Percentiles rank a stretch among this genome's conserved stretches.
phyloP scores from a whole-genome alignment of 1,140 invertebrate genomes.

The Aphaenogaster floridana region DNA sequence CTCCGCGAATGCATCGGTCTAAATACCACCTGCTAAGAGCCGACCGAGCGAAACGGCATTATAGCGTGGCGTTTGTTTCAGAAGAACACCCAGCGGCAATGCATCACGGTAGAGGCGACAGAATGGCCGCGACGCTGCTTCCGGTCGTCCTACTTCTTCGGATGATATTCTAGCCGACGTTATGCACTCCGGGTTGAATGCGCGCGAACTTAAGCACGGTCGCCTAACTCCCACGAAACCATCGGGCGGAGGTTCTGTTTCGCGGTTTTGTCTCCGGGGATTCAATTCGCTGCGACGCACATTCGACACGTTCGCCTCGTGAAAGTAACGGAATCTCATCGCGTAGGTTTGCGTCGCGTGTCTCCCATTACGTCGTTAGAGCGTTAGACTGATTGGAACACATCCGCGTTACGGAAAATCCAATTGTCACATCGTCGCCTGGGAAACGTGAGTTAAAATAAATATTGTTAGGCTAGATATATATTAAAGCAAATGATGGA shows the following conservation, averaged over 20 bases:
- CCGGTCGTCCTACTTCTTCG: slow-evolving; percentile 77
- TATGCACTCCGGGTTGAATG: slow-evolving; percentile 55
- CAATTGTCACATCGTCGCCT: slow-evolving; percentile 24
- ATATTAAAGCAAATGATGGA: slow-evolving; percentile 19
- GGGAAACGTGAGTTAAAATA: slow-evolving; percentile 15
- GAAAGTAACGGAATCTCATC: slow-evolving; percentile 45
- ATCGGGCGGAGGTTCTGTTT: slow-evolving; percentile 44
- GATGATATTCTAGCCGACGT: slow-evolving; percentile 75
- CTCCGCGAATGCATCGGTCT: neutral
- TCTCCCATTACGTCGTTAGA: slow-evolving; percentile 46
- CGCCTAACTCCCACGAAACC: slow-evolving; percentile 40
- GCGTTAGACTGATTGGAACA: slow-evolving; percentile 23
- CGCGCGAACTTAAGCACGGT: slow-evolving; percentile 41
- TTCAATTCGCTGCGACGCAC: slow-evolving; percentile 44
- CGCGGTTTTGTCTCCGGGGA: slow-evolving; percentile 48
- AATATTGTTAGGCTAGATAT: slow-evolving; percentile 15
- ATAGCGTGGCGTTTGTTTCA: slow-evolving; percentile 80
- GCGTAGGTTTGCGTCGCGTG: slow-evolving; percentile 4
- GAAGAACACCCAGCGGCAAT: slow-evolving; percentile 87
- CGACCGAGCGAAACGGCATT: slow-evolving; percentile 44
- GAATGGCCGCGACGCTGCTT: slow-evolving; percentile 77
- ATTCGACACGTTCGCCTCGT: slow-evolving; percentile 43
- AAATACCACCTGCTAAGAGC: slow-evolving; percentile 51
- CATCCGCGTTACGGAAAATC: slow-evolving; percentile 13
- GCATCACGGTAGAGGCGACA: slow-evolving; percentile 84